phyloP scores from a whole-genome alignment of 1,140 invertebrate species.

The Bombus picipes region DNA sequence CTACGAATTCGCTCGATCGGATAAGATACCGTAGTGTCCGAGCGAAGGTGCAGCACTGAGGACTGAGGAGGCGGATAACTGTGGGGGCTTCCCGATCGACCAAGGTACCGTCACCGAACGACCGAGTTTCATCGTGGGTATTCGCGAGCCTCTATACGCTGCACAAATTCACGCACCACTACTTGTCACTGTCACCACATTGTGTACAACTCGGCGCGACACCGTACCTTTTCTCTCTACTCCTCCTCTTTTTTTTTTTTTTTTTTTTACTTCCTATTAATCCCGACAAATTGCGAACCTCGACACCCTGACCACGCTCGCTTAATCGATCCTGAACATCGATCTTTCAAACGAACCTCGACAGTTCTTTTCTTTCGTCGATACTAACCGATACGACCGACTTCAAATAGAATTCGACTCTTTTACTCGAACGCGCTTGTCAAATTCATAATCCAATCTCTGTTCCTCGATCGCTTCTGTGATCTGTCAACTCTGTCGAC shows the following conservation, averaged over 20 bases:
- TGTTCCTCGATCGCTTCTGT: rapidly evolving
- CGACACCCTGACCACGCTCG: no score
- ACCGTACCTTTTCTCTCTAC: no score
- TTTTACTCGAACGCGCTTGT: no score
- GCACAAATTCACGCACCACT: constrained; percentile 45
- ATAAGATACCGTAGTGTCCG: background rate
- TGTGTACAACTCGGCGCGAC: background rate
- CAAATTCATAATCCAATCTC: no score
- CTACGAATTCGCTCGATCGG: background rate
- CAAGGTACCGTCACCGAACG: constrained; percentile 43
- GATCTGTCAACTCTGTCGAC: no score
- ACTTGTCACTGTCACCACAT: constrained; percentile 30
- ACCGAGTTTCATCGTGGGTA: constrained; percentile 62
- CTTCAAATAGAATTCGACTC: no score
- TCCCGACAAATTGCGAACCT: background rate
- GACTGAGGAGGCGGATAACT: constrained; percentile 37
- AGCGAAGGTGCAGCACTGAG: background rate
- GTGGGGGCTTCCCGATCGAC: constrained; percentile 45
- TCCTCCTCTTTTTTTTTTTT: background rate
- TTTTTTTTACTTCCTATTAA: background rate
- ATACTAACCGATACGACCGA: no score
- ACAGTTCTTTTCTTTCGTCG: no score
- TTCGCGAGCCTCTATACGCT: constrained; percentile 18
- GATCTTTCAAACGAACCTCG: background rate
- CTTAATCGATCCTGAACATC: background rate